Base-by-base conservation (phyloP, 2,113 vertebrate genomes). In the Holacanthus passer region DNA sequence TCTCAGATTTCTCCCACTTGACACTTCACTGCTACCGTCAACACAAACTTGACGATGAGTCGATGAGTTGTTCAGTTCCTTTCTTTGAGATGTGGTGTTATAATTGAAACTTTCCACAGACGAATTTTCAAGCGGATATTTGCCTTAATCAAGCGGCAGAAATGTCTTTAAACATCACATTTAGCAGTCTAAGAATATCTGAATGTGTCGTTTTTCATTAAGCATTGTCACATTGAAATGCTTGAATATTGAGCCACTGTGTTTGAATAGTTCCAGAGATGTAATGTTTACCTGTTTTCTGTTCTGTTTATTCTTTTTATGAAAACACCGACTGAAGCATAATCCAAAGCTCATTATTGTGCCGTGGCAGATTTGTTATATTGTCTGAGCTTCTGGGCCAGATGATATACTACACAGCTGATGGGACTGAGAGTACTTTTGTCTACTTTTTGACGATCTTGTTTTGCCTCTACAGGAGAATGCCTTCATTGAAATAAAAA, bases 401-500 rank as follows among this genome's bases (percentile, higher is more conserved):
- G 35, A 62, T 48, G 16, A 27, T 45, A 16, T 22, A 39, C 52
- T 55, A 22, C 70, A 79, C 43, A 45, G 64, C 24, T 50, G 68
- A 82, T 60, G 43, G 50, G 29, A 64, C 60, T 4, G 12, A 73
- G 24, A 43, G 48, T 73, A 55, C 27, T 78, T 81, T 79, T 79
- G n/a, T 72, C 37, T 84, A 17, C 77, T 27, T 78, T 76, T 84
- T 82, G 64, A 82, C 73, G 59, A 41, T 79, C 19, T 80, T 83
- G 58, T 87, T 87, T 87, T 66, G 35, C 80, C 3, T 83, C 64
- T 66, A 69, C 62, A 56, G 22, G 59, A 83, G 1, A 67, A 67
- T 73, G 52, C 73, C 24, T 64, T 88, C 32, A 68, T 64, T 17
- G 24, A 41, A 27, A 72, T n/a, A n/a, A n/a, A n/a, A n/a, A n/a